phyloP scores from a whole-genome alignment of 2,797 vertebrate genomes.

The Sebastes taczanowskii region DNA sequence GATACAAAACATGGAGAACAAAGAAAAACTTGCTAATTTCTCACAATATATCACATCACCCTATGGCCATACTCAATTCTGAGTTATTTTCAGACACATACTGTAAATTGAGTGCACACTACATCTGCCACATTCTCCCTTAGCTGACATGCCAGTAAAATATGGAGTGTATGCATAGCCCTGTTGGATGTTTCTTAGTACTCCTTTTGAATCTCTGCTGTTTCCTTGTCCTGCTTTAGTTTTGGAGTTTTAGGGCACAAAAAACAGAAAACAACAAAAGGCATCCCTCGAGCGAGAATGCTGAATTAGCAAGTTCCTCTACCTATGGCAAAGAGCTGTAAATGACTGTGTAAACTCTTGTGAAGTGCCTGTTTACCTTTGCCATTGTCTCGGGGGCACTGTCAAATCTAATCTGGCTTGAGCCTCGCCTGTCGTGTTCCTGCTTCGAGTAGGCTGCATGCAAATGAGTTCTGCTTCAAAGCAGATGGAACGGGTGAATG shows the following conservation, averaged over 20 bases:
- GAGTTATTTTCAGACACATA: not conserved
- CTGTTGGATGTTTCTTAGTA: not conserved
- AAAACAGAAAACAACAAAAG: slow-evolving; percentile 28
- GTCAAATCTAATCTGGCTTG: slow-evolving; percentile 64
- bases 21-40: not conserved
- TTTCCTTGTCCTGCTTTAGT: slow-evolving; percentile 5
- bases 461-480: slow-evolving; percentile 56
- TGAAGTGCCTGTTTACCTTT: slow-evolving; percentile 68
- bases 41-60: not conserved
- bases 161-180: not conserved
- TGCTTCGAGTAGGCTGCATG: slow-evolving; percentile 41
- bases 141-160: not conserved
- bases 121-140: not conserved
- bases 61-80: not conserved
- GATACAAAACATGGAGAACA: not conserved
- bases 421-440: slow-evolving; percentile 28
- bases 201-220: not conserved
- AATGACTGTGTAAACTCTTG: slow-evolving; percentile 63
- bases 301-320: slow-evolving; percentile 41
- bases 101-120: not conserved
- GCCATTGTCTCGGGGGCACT: slow-evolving; percentile 61
- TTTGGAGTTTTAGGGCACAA: slow-evolving; percentile 10
- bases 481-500: slow-evolving; percentile 4
- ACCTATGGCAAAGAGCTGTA: slow-evolving; percentile 39
- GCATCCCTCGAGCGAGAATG: not conserved